Evolutionary conservation across 1,140 invertebrate genomes (phyloP).

Genomic region (Drosophila chauvacae): DNA sequence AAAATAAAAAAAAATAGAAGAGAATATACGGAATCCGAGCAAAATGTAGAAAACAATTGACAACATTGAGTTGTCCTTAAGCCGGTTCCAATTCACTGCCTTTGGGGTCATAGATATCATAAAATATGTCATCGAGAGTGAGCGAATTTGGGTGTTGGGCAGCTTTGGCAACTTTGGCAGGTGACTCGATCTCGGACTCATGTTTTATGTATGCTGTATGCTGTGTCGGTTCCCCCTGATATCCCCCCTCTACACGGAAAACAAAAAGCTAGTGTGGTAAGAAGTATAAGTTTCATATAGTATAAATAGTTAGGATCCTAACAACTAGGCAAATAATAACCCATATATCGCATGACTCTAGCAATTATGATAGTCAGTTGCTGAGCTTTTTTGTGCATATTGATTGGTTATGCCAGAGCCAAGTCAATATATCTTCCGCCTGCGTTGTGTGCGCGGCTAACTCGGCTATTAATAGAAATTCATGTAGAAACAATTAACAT

Average conservation of each 20-base stretch:
- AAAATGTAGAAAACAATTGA: slow-evolving; percentile 50
- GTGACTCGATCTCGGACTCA: slow-evolving; percentile 26
- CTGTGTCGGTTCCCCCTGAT: not conserved
- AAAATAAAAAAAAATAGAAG: not conserved
- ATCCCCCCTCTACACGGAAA: slow-evolving; percentile 17
- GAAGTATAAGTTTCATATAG: not conserved
- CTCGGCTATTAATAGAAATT: slow-evolving; percentile 64
- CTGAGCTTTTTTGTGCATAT: slow-evolving; percentile 10
- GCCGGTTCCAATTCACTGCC: slow-evolving; percentile 55
- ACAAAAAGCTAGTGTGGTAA: not conserved
- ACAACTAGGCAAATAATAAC: not conserved
- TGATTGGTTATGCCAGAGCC: slow-evolving; percentile 24
- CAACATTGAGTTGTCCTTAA: slow-evolving; percentile 68
- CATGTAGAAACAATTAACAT: slow-evolving; percentile 62
- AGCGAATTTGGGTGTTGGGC: slow-evolving; percentile 13
- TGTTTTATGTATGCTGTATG: slow-evolving; percentile 43
- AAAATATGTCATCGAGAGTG: slow-evolving; percentile 46
- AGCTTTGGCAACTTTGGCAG: not conserved
- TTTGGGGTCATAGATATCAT: slow-evolving; percentile 74
- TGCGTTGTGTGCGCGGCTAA: slow-evolving; percentile 5
- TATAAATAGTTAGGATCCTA: not conserved
- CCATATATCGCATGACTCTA: not conserved
- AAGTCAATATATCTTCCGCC: slow-evolving; percentile 66
- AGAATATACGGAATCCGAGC: slow-evolving; percentile 50
- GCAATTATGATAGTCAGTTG: not conserved